phyloP scores from a whole-genome alignment of 2,797 vertebrate species.

The Scarus forsteni region DNA sequence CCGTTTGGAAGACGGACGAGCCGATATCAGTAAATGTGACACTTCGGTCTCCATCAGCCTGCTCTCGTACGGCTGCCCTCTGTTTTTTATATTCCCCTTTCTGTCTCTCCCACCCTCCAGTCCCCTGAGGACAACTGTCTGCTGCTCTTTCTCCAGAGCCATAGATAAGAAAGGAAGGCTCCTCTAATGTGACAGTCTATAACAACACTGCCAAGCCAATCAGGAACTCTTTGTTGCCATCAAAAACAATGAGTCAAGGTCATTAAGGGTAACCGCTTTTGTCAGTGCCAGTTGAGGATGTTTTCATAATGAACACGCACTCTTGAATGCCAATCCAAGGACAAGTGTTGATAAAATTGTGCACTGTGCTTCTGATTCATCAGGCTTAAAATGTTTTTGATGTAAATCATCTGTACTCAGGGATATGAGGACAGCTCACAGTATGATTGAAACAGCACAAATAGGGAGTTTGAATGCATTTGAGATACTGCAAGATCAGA shows the following conservation, averaged over 20 bases:
- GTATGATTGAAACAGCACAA: too few relatives aligned
- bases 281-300: constrained; percentile 29
- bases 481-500: too few relatives aligned
- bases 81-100: constrained; percentile 31
- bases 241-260: constrained; percentile 44
- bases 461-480: too few relatives aligned
- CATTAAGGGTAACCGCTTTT: constrained; percentile 38
- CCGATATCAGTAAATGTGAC: constrained; percentile 70
- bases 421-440: too few relatives aligned
- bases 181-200: constrained; percentile 69
- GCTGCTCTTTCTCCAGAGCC: constrained; percentile 63
- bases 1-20: constrained; percentile 55
- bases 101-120: constrained; percentile 32
- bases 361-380: neutral
- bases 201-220: constrained; percentile 66
- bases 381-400: neutral
- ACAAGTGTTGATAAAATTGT: constrained; percentile 21
- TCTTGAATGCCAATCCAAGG: constrained; percentile 20
- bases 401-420: constrained; percentile 2
- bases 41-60: constrained; percentile 50
- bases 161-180: constrained; percentile 65
- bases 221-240: constrained; percentile 56
- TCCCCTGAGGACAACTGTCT: constrained; percentile 69
- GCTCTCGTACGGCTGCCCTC: constrained; percentile 60
- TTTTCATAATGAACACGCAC: constrained; percentile 37